Evolutionary conservation across 2,888 invertebrate genomes (phyloP), one percentile per base, ranked within the genome.

Genomic region (Ochlodes sylvanus): DNA sequence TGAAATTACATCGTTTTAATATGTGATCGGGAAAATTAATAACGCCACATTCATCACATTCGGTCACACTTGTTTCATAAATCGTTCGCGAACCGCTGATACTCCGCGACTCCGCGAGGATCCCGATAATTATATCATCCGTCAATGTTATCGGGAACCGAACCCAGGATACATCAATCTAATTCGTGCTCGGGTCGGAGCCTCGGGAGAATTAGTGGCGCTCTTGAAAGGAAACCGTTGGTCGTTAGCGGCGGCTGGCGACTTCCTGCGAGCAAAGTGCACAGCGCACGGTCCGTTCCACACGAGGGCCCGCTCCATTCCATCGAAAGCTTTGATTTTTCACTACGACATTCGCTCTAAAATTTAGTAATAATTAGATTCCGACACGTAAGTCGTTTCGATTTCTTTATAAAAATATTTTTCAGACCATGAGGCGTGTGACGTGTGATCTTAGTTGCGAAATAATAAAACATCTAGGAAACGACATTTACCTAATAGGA

Each of bases 231-330:
- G 73, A 72, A 74, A 72, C 73, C 71, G 73, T 72, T 72, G 74
- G 69, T 74, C 74, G 75, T 77, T 75, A 68, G 67, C 21, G 62
- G 66, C 68, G 71, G 73, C 71, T 21, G 62, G 63, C 68, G 71
- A 73, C 71, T 79, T 80, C 82, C 83, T 79, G 81, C 74, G 76
- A 54, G n/a, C 32, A 27, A 38, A 57, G 19, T 73, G 76, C 78
- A 80, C 17, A 50, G 15, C 74, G 76, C 78, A 81, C 79, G 85
- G 74, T 75, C 74, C 79, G 84, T 81, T 85, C 80, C 82, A 78
- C 82, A 76, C 73, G 75, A 68, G 58, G 58, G 74, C n/a, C n/a
- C 72, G 47, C 50, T 47, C 7, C 19, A 19, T 47, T 50, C 38
- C 42, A 17, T 14, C 15, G 27, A 32, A 32, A 42, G 41, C 56